These are phyloP conservation scores for Nemopilema nomurai DNA, from an alignment of 30 jellyfish, hydroid and myxozoan genomes.

Conservation along the genomic window DNA sequence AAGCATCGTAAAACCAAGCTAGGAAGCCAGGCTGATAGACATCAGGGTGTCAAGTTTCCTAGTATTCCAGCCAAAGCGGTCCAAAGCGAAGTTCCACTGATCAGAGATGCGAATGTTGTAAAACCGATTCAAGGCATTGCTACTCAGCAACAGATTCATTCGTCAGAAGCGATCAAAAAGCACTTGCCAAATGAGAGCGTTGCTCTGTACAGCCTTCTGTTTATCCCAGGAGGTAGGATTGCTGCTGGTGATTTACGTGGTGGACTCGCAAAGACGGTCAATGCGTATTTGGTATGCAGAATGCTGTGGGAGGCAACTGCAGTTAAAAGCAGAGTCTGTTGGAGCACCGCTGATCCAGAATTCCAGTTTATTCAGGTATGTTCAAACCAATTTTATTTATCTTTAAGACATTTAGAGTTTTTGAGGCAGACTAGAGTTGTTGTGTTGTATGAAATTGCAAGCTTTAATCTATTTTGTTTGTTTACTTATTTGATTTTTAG, in stretches of 20 bases:
- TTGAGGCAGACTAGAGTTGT: too few species aligned
- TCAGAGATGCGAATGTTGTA: neutral
- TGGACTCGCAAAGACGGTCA: constrained; percentile 5
- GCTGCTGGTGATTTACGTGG: neutral
- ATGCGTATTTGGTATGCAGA: constrained; percentile 65
- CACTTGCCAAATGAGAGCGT: constrained; percentile 1
- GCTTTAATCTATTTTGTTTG: neutral
- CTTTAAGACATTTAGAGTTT: neutral
- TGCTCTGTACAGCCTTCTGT: constrained; percentile 42
- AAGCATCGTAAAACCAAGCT: neutral
- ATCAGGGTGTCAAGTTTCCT: neutral
- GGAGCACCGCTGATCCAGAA: constrained; percentile 71
- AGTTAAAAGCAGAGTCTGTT: constrained; percentile 56
- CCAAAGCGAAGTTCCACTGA: neutral
- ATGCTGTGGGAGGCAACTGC: constrained; percentile 67
- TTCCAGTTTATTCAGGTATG: constrained; percentile 70
- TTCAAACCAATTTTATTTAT: neutral
- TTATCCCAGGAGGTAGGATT: constrained; percentile 52
- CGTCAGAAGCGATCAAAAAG: neutral
- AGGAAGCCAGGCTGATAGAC: neutral
- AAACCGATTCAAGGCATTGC: neutral
- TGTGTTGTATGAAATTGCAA: too few species aligned
- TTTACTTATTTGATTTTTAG: constrained; percentile 1
- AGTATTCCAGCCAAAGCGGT: neutral
- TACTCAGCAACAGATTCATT: neutral